Evolutionary conservation across 2,113 vertebrate species (phyloP), one percentile per base, ranked within the genome.

Genomic region (Mellivora capensis): DNA sequence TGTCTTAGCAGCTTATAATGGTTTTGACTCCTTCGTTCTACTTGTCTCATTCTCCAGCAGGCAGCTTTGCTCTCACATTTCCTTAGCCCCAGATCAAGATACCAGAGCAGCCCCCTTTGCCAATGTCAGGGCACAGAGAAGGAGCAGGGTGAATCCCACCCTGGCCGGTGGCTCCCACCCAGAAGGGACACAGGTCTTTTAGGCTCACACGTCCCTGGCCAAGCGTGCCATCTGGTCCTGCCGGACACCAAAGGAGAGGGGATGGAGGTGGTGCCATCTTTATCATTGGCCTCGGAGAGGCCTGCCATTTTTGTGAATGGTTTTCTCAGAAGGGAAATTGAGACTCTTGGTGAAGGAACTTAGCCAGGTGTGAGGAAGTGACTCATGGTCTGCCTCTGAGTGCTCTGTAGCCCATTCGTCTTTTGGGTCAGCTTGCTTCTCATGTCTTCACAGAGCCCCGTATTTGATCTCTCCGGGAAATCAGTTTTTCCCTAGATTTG

Each of bases 401-500:
- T 2, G 29, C 25, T 20, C 1, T 37, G 49, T 2, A 1, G 54
- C 57, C 13, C 31, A 21, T 77, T 77, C 71, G 47, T 88, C 74
- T 82, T 74, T 69, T 15, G 20, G 31, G 52, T 57, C n/a, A 80
- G 25, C 67, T n/a, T 34, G 3, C 71, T 90, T 97, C 37, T 94
- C 34, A 2, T 11, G 39, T 67, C 61, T 76, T 84, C 54, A 2
- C 1, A 14, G 59, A 39, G 64, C 76, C 93, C 62, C 87, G 71
- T 44, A 42, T 49, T 90, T 82, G 18, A 37, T 88, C 64, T 88
- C 59, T 80, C 74, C 37, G 76, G 87, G 91, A 83, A 20, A 90
- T n/a, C 71, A 54, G 88, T 47, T 90, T 93, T 96, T 47, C 39
- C 29, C 69, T 81, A 57, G 81, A 77, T 95, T 54, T 29, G 69